Conservation (phyloP, 2,888 invertebrate genomes). For the Acrobasis repandana region DNA sequence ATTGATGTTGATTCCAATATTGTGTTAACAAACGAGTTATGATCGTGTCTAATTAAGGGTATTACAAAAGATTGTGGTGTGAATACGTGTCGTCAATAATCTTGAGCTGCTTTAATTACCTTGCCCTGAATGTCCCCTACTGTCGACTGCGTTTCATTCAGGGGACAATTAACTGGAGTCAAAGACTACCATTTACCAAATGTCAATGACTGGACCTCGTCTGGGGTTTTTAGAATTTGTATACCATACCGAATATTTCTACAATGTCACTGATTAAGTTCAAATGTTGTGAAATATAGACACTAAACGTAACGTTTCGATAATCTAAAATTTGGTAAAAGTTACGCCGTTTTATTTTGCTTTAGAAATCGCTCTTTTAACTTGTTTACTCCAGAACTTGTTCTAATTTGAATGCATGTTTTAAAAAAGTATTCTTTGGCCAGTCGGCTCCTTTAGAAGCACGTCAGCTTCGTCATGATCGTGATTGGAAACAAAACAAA, state of each 20-base stretch:
- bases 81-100: neutral
- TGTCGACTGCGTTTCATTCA: neutral
- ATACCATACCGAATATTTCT: neutral
- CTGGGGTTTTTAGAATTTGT: neutral
- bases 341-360: too few relatives aligned
- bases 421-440: neutral
- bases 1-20: neutral
- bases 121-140: neutral
- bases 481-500: conserved; percentile 37
- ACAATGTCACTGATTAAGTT: too few relatives aligned
- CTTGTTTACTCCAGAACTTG: neutral
- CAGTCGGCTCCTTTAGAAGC: neutral
- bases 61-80: neutral
- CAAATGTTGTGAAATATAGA: too few relatives aligned
- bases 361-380: too few relatives aligned
- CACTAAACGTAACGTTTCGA: too few relatives aligned
- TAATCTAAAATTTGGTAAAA: too few relatives aligned
- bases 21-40: neutral
- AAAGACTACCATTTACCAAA: neutral
- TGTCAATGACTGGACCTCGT: neutral
- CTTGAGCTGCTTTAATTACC: neutral
- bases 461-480: conserved; percentile 16
- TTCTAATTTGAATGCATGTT: neutral
- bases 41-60: neutral
- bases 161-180: neutral